Evolutionary conservation across 1,140 invertebrate genomes (phyloP).

Genomic region (Drosophila insularis): DNA sequence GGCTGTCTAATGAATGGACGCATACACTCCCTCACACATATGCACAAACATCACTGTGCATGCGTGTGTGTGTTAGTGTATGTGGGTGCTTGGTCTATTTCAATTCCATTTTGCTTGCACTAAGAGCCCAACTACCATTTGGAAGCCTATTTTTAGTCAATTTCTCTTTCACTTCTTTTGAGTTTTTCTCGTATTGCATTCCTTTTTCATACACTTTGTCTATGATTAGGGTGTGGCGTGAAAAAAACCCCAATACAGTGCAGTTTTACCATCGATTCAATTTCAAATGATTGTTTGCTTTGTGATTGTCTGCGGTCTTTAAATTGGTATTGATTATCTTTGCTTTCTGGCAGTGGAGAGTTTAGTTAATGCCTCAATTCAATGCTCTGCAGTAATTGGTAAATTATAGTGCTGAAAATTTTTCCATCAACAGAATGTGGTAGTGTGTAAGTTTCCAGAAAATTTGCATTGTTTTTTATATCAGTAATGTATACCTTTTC

Average conservation of each 20-base stretch:
- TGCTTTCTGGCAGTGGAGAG: background rate
- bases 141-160: conserved; percentile 11
- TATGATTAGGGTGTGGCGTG: conserved; percentile 2
- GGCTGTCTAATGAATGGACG: conserved; percentile 19
- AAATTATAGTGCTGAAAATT: background rate
- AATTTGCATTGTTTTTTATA: no score
- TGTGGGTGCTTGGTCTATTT: background rate
- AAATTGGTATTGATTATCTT: background rate
- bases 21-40: background rate
- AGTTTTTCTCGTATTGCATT: conserved; percentile 1
- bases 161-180: background rate
- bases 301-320: background rate
- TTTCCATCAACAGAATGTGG: no score
- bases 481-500: no score
- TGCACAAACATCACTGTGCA: background rate
- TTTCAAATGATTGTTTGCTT: conserved; percentile 8
- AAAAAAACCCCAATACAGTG: background rate
- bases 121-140: background rate
- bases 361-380: background rate
- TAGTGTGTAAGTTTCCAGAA: no score
- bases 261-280: conserved; percentile 6
- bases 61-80: background rate
- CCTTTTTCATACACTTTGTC: background rate
- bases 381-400: background rate
- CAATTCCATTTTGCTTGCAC: conserved; percentile 1